Base-by-base conservation (phyloP, 2,797 vertebrate species). In the Microchirus variegatus region DNA sequence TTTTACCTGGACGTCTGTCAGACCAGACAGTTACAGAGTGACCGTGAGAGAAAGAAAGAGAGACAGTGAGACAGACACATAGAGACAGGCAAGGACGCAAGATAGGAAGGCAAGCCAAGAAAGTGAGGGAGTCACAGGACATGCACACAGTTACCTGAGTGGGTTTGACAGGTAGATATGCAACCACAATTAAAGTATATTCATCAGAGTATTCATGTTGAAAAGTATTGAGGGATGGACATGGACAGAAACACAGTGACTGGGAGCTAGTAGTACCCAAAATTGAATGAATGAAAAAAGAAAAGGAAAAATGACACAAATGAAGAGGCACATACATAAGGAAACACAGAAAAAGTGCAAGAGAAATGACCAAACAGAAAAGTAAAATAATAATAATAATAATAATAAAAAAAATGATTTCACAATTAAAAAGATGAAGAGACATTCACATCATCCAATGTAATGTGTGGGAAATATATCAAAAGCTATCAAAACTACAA, bases 1-100 rank as follows among this genome's bases (percentile, higher is more conserved):
- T 80, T 93, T 94, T 94, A 94, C 93, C 93, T 94, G 93, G 93
- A 89, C 91, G 80, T 93, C 93, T 94, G 93, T 94, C 91, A 93
- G 93, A 94, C 89, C 92, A 94, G 91, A 94, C 91, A 89, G 88
- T 90, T 84, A 93, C 84, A 93, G 87, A 92, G 89, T 93, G 91
- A 93, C 91, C 87, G 81, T 89, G 91, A 93, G 92, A 92, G 90
- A 93, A 88, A 94, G 92, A 94, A 86, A 94, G 92, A 94, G 89
- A 94, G 92, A 94, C 92, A 93, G 92, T 93, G 92, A 94, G 92
- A 94, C 92, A 92, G 92, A 93, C 90, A 93, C 92, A 81, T 91
- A 94, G 90, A 86, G 84, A 93, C 88, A 91, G 80, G 90, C 89
- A 82, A 91, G 92, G 91, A 89, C 90, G 90, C 91, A 89, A 93